A percentile compares a stretch with the other conserved stretches of the same genome.
phyloP scores from a whole-genome alignment of 2,113 vertebrate species.

The Hoplias malabaricus region DNA sequence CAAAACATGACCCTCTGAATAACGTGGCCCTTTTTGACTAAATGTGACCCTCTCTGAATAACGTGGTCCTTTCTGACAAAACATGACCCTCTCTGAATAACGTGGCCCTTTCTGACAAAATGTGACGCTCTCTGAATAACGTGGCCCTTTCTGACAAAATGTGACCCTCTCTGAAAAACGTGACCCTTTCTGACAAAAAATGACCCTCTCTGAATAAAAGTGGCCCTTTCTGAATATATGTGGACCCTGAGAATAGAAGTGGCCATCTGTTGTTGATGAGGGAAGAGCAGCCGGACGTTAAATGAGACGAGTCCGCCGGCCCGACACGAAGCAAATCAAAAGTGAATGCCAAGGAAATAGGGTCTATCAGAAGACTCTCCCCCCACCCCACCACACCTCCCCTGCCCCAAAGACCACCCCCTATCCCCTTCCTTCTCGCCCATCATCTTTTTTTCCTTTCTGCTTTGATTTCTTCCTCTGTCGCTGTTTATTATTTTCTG shows the following conservation, averaged over 20 bases:
- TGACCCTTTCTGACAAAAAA: slow-evolving; percentile 13
- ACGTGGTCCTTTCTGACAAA: too few relatives aligned
- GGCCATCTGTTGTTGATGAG: slow-evolving; percentile 42
- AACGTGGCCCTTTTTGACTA: too few relatives aligned
- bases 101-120: too few relatives aligned
- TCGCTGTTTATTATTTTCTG: slow-evolving; percentile 44
- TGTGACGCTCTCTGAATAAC: too few relatives aligned
- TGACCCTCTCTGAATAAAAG: slow-evolving; percentile 20
- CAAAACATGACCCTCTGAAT: too few relatives aligned
- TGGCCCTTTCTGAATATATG: slow-evolving; percentile 11
- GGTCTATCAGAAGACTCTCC: slow-evolving; percentile 42
- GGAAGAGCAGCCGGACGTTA: slow-evolving; percentile 20
- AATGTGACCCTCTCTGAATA: too few relatives aligned
- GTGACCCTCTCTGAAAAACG: too few relatives aligned
- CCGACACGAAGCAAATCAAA: slow-evolving; percentile 34
- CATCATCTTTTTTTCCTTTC: neutral
- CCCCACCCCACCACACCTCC: too few relatives aligned
- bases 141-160: too few relatives aligned
- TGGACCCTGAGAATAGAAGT: slow-evolving; percentile 20
- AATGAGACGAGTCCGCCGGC: slow-evolving; percentile 36
- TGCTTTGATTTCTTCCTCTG: slow-evolving; percentile 28
- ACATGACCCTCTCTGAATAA: too few relatives aligned
- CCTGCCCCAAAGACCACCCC: too few relatives aligned
- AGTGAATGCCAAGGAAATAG: slow-evolving; percentile 6
- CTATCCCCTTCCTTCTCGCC: neutral